Evolutionary conservation across 2,797 vertebrate genomes (phyloP), one percentile per base, ranked within the genome.

Genomic region (Loriculus beryllinus): DNA sequence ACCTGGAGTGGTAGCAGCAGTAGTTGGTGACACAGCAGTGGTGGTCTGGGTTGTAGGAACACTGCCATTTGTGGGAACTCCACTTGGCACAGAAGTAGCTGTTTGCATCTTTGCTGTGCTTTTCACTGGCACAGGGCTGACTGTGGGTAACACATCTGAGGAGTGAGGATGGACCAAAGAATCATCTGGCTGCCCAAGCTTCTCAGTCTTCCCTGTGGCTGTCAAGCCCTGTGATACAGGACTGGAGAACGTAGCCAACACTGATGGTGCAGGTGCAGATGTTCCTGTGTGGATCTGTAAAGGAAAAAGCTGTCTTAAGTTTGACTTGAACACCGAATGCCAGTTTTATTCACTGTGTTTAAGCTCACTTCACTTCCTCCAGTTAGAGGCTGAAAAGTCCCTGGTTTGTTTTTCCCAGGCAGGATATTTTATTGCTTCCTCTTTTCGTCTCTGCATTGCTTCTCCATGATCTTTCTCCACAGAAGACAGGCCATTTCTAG

Each of bases 1-100:
- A 98, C 98, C 98, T 97, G 98, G 97, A 0, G 67, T 62, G 77
- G 97, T 78, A 57, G 95, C 77, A 75, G 96, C 71, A 29, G 98
- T 97, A 71, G 95, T 97, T 16, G 94, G 97, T 23, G 94, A 91
- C 15, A 51, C 69, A 56, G 94, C 71, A 49, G 93, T 22, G 51
- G 1, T 65, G 37, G 68, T 14, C 56, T 91, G 96, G 67, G 60
- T 11, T 20, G 82, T 76, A 5, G 96, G 57, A 37, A 81, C 70
- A 1, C 88, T 97, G 52, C 63, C 49, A 10, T 96, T 98, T 11
- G 83, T 70, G 63, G 97, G 95, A 31, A 78, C 62, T 28, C 81
- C 77, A 10, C 77, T 93, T 25, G 97, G 97, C 80, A 88, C 67
- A 39, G 95, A 37, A 39, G 82, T 74, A 2, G 47, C 64, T 9